Evolutionary conservation across 1,140 invertebrate genomes (phyloP).

Genomic region (Ostrea edulis): DNA sequence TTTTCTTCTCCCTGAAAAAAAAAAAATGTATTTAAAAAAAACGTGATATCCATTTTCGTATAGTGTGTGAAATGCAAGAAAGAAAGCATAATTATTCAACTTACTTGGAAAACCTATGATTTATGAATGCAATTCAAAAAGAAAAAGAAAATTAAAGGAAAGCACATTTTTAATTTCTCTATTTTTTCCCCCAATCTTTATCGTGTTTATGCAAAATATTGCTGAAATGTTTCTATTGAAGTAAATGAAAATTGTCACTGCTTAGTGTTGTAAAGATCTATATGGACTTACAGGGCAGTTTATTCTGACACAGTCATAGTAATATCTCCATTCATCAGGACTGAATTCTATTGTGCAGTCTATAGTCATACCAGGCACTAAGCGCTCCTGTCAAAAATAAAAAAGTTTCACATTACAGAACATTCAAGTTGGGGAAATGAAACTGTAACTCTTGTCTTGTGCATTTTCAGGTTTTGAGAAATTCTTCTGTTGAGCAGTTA

Average conservation of each 20-base stretch:
- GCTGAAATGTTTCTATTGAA: background rate
- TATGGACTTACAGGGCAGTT: constrained; percentile 74
- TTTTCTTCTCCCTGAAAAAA: constrained; percentile 77
- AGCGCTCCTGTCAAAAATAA: constrained; percentile 67
- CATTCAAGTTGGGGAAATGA: too few species aligned
- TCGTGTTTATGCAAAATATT: background rate
- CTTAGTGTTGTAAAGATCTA: background rate
- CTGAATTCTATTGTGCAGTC: constrained; percentile 77
- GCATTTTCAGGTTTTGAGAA: too few species aligned
- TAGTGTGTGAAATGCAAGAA: too few species aligned
- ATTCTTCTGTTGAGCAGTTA: too few species aligned
- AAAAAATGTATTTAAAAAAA: background rate
- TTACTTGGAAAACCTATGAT: too few species aligned
- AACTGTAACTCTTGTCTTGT: too few species aligned
- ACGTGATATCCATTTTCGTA: background rate
- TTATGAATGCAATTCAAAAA: background rate
- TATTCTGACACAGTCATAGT: constrained; percentile 79
- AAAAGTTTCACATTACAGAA: background rate
- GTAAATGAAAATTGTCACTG: background rate
- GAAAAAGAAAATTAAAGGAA: background rate
- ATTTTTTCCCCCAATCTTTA: background rate
- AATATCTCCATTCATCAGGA: constrained; percentile 79
- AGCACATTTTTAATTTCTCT: background rate
- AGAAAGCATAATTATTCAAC: too few species aligned
- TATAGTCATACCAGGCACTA: constrained; percentile 75